Evolutionary conservation across 2,113 vertebrate genomes (phyloP), one percentile per base, ranked within the genome.

Genomic region (Lepisosteus oculatus): DNA sequence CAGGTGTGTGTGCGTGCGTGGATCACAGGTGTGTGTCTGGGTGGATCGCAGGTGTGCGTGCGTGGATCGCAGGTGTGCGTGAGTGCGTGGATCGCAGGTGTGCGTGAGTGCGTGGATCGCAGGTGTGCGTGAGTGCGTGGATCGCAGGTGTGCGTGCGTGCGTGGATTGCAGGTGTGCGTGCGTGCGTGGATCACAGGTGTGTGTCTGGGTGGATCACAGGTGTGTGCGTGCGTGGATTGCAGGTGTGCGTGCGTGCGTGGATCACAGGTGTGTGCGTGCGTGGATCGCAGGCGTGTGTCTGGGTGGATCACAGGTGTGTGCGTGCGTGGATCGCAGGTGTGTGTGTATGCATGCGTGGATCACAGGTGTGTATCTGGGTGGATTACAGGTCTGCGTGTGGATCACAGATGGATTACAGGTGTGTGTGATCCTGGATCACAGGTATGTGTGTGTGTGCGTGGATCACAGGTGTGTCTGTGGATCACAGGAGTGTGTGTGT

Each of bases 201-300:
- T 61, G 61, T 67, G 43, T 17, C 0, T 78, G 11, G 69, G 41
- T 54, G 12, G 8, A 17, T 59, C 13, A 13, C 56, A 59, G 56
- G 56, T 59, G 56, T 59, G 11, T 17, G 15, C n/a, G n/a, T 64
- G 9, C n/a, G n/a, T 76, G 70, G n/a, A n/a, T 78, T 68, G 9
- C 72, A 95, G 94, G 91, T 95, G 45, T 95, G 91, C 76, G 76
- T 86, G 64, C 84, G 43, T 55, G 8, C 42, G 2, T 55, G 54
- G 29, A 29, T 29, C n/a, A 3, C 3, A 9, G 9, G 4, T 6
- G 2, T 45, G 9, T 45, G 11, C 3, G 6, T 1, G 3, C 9
- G 1, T 43, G 44, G 8, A 7, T 41, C 14, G 6, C 29, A 14
- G 1, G 11, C 8, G 11, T 8, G 17, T 12, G 54, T 57, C 7